A percentile compares a stretch with the other conserved stretches of the same genome.
phyloP scores from a whole-genome alignment of 2,888 invertebrate genomes.

The Hanleya hanleyi region DNA sequence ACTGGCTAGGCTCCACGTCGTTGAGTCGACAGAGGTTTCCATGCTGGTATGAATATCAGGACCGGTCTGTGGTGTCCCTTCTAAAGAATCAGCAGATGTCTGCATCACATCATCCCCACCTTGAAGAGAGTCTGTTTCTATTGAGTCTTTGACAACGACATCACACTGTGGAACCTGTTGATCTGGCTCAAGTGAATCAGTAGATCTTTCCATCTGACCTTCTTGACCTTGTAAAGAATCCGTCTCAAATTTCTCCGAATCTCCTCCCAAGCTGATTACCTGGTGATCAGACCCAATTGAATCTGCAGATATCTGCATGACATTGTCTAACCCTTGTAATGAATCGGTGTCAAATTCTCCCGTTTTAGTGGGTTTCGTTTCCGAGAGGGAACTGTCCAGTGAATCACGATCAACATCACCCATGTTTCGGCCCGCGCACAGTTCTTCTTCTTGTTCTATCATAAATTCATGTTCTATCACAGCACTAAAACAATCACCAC shows the following conservation, averaged over 20 bases:
- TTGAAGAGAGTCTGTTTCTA: conserved; percentile 43
- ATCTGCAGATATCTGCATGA: conserved; percentile 64
- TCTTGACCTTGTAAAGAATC: conserved; percentile 43
- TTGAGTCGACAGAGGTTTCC: conserved; percentile 50
- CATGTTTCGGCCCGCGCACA: not conserved
- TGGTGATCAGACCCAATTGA: conserved; percentile 46
- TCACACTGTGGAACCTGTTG: not conserved
- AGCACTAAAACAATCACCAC: conserved; percentile 5
- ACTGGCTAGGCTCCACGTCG: conserved; percentile 60
- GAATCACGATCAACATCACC: conserved; percentile 58
- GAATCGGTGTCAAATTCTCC: conserved; percentile 60
- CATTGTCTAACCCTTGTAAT: conserved; percentile 48
- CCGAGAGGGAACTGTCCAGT: conserved; percentile 61
- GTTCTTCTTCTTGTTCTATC: conserved; percentile 4
- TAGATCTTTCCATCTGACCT: conserved; percentile 41
- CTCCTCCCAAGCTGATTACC: conserved; percentile 38
- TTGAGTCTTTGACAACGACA: not conserved
- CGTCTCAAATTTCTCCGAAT: conserved; percentile 40
- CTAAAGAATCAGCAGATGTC: conserved; percentile 58
- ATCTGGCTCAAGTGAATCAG: conserved; percentile 37
- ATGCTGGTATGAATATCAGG: conserved; percentile 32
- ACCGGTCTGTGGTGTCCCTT: conserved; percentile 24
- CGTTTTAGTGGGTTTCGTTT: conserved; percentile 43
- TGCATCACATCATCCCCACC: conserved; percentile 42
- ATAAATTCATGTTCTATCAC: conserved; percentile 13